These are phyloP conservation scores for Apamea anceps DNA, from an alignment of 2,888 invertebrate species.

Conservation along the genomic window DNA sequence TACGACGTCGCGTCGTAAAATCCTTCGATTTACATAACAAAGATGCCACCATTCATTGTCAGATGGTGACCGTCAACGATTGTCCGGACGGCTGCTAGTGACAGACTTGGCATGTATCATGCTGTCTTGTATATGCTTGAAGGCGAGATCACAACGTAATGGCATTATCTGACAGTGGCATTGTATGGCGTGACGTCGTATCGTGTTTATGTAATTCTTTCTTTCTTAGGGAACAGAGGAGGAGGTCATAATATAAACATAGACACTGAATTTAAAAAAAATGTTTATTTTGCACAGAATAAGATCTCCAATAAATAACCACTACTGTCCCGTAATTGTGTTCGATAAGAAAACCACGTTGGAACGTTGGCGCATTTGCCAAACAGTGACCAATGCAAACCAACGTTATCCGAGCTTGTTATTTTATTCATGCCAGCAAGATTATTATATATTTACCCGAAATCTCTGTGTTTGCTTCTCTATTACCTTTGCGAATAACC, in stretches of 20 bases:
- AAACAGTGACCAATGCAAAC: conserved; percentile 38
- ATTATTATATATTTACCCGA: conserved; percentile 46
- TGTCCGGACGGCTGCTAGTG: no score
- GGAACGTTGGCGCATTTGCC: conserved; percentile 43
- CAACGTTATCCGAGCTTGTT: conserved; percentile 34
- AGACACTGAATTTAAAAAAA: neutral
- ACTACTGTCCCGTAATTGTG: conserved; percentile 34
- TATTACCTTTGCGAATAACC: conserved; percentile 43
- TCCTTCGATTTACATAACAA: no score
- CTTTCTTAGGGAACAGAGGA: neutral
- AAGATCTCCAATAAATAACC: conserved; percentile 22
- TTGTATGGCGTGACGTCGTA: no score
- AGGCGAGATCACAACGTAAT: no score
- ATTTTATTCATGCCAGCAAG: conserved; percentile 47
- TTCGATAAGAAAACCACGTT: conserved; percentile 36
- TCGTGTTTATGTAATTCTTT: neutral
- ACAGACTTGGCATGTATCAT: no score
- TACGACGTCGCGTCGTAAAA: no score
- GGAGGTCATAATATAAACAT: neutral
- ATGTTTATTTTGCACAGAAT: neutral
- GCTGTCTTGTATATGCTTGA: no score
- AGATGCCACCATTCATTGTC: no score
- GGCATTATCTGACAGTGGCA: no score
- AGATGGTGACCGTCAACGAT: no score
- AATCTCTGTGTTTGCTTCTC: conserved; percentile 41